Base-by-base conservation (phyloP, 2,888 invertebrate genomes). In the Odontothrips loti region DNA sequence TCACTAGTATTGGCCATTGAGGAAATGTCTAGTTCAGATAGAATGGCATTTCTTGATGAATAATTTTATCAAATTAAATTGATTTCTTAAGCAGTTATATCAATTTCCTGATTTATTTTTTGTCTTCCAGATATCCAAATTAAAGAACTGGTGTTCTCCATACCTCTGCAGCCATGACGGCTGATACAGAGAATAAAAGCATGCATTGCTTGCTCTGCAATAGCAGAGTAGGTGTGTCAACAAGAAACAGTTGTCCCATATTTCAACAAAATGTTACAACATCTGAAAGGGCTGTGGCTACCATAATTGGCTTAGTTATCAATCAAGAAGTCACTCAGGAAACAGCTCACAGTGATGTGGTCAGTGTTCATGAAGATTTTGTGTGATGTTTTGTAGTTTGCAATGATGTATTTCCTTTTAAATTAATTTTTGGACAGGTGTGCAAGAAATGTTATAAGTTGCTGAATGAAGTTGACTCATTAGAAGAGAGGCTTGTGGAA, bases 401-500 rank as follows among this genome's bases (percentile, higher is more conserved):
- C n/a, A 17, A 15, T 17, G 10, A 15, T 15, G 6, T 58, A 17
- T 15, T 17, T 58, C n/a, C 17, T 2, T 58, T 17, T 17, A n/a
- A 12, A 1, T 43, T 4, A 43, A 43, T 43, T 43, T 27, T 15
- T 23, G 23, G 11, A 23, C 27, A 75, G 68, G 85, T 94, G 3
- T 94, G 94, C 86, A 92, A 91, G 85, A 93, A 92, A 84, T 94
- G 94, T 86, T 90, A 89, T 84, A 91, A 91, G 85, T 85, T 90
- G 11, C 89, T 92, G 80, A 88, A 90, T 29, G 93, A 93, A 87
- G 87, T 88, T 82, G 86, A 86, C 82, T 86, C 86, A 82, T 82
- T 86, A 79, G 86, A 86, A 82, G 84, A 84, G 84, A 84, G 90
- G 86, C 81, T 90, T 82, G 85, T 86, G 9, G 89, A 90, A 84